phyloP scores from a whole-genome alignment of 2,888 invertebrate genomes.

The Pristionchus arcanus region DNA sequence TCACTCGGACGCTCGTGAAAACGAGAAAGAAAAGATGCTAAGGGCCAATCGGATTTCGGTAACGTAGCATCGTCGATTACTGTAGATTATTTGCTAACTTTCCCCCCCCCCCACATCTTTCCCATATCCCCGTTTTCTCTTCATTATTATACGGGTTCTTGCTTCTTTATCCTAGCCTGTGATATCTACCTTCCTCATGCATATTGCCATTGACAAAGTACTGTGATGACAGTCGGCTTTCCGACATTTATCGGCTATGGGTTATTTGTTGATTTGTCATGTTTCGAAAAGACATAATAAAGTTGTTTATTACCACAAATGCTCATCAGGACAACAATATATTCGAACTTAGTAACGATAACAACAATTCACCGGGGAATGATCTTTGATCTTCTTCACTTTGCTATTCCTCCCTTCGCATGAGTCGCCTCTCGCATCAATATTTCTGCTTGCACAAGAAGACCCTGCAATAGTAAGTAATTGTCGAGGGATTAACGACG shows the following conservation, averaged over 20 bases:
- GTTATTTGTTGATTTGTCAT: constrained; percentile 4
- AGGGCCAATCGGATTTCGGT: constrained; percentile 33
- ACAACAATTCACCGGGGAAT: constrained; percentile 1
- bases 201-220: constrained; percentile 32
- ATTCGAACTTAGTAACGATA: not conserved
- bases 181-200: constrained; percentile 2
- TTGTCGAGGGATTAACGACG: too few species aligned
- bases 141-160: not conserved
- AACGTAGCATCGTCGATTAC: not conserved
- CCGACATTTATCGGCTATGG: constrained; percentile 35
- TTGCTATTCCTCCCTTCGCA: constrained; percentile 39
- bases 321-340: constrained; percentile 28
- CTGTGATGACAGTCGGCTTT: constrained; percentile 37
- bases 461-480: constrained; percentile 21
- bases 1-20: constrained; percentile 1
- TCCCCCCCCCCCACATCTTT: not conserved
- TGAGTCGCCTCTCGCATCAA: constrained; percentile 44
- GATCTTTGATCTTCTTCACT: constrained; percentile 42
- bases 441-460: constrained; percentile 44
- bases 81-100: not conserved
- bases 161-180: constrained; percentile 10
- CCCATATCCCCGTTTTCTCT: not conserved
- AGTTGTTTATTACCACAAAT: constrained; percentile 27
- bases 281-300: not conserved
- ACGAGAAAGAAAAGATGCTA: not conserved